Evolutionary conservation across 2,797 vertebrate species (phyloP), one percentile per base, ranked within the genome.

Genomic region (Coregonus suidteri): DNA sequence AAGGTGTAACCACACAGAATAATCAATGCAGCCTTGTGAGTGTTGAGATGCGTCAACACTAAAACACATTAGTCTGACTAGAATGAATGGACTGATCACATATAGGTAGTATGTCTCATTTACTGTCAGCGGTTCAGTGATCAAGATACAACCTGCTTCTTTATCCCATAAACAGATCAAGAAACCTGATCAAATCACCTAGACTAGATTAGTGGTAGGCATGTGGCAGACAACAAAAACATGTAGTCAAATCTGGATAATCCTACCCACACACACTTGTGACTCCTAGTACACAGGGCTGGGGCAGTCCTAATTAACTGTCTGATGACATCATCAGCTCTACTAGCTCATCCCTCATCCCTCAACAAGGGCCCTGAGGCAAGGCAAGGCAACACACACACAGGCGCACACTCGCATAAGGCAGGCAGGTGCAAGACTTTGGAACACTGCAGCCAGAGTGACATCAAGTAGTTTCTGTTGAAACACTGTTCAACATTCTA

Each of bases 361-460:
- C 71, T 54, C 53, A 56, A 53, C 53, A 56, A 25, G 25, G 30
- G 51, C 71, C 52, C 52, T 16, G 30, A 52, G 41, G 62, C 25
- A 20, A 47, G 7, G 7, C 41, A 47, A 34, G 2, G 31, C 31
- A 34, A 76, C 76, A 68, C 81, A 77, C 31, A 34, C 31, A 34
- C 31, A 34, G 31, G 31, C 31, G 2, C 31, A 34, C 31, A 34
- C 31, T 34, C 31, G 3, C 31, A 34, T 3, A 47, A 47, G 9
- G 41, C 41, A 47, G 9, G 2, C 14, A 41, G 0, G 69, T 75
- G 31, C 89, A 77, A 69, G 86, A 16, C 52, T 51, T 20, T 6
- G 53, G 31, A 75, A 75, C 75, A 84, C 75, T 20, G 34, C 31
- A 56, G n/a, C 31, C 65, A 54, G 52, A 35, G 66, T 9, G 34